Evolutionary conservation across 2,113 vertebrate species (phyloP), one percentile per base, ranked within the genome.

Genomic region (Spermophilus dauricus): DNA sequence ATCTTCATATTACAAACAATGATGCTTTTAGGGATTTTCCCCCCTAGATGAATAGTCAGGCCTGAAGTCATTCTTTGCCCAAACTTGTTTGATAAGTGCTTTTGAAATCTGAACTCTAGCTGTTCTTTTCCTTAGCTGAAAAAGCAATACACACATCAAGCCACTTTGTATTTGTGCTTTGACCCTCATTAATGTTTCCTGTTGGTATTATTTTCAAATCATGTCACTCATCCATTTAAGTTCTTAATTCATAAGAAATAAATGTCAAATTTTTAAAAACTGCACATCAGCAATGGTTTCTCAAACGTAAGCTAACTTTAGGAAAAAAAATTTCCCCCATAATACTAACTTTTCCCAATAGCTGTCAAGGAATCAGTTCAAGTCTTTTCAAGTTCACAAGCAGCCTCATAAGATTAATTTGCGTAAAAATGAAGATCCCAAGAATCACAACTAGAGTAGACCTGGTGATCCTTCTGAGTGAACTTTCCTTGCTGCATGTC

Each of bases 101-200:
- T 95, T 91, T 94, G 91, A 95, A 95, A 95, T 81, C 42, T 87
- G 42, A 97, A 92, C 76, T 83, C 76, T 51, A 34, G 75, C 28
- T n/a, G 67, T 91, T 65, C 77, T 42, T n/a, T 76, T 20, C 12
- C 51, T 94, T 95, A 87, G 83, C 91, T 92, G 48, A 92, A 89
- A 96, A 84, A 94, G 58, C 37, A 94, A 58, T 39, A 34, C 78
- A 88, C 73, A 91, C 42, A 45, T 58, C 58, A 69, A 77, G 51
- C 82, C 37, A 85, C 53, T 98, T 91, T 89, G 39, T 81, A 51
- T 75, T 88, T 98, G 89, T 95, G 78, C 76, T 96, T 87, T 95
- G 95, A 88, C 77, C 70, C 22, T 95, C 37, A 53, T 37, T 69
- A 77, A 85, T 76, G 53, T 51, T 94, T 89, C 93, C 58, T 87